Base-by-base conservation (phyloP, 1,140 invertebrate genomes). In the Eriosoma lanigerum region DNA sequence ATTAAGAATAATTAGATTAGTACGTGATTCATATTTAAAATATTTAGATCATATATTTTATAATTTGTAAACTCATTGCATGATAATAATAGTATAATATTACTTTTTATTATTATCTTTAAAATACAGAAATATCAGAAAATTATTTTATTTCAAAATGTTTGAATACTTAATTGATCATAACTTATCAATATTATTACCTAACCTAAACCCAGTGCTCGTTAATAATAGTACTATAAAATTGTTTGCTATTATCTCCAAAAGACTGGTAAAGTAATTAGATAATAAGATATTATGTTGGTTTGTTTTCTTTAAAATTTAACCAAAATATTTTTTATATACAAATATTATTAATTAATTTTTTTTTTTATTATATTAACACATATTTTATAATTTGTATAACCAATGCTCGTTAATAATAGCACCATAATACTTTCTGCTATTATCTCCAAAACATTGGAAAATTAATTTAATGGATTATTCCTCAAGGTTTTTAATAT, bases 161-260 rank as follows among this genome's bases (percentile, higher is more conserved):
- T n/a, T n/a, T n/a, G n/a, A n/a, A n/a, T n/a, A n/a, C n/a, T n/a
- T n/a, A n/a, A n/a, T n/a, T n/a, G n/a, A n/a, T n/a, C n/a, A n/a
- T n/a, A n/a, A n/a, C n/a, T n/a, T n/a, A n/a, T n/a, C n/a, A n/a
- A n/a, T n/a, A n/a, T n/a, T n/a, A n/a, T n/a, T n/a, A n/a, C n/a
- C n/a, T n/a, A n/a, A n/a, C n/a, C n/a, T n/a, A n/a, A n/a, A 56
- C 15, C 72, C 72, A 75, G 19, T 56, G 52, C 72, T 75, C 73
- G 26, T 76, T 76, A 58, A 76, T 76, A 46, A 76, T 58, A 26
- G 50, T 58, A 15, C 17, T 12, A 8, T 29, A n/a, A 46, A n/a
- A n/a, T 19, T 76, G 60, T 38, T 19, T 60, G 44, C 38, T 46
- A 50, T 76, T 76, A 60, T 76, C n/a, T 60, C 32, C 56, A 76